These are phyloP conservation scores for Aspiorhynchus laticeps DNA, from an alignment of 2,113 vertebrate species.

Conservation along the genomic window DNA sequence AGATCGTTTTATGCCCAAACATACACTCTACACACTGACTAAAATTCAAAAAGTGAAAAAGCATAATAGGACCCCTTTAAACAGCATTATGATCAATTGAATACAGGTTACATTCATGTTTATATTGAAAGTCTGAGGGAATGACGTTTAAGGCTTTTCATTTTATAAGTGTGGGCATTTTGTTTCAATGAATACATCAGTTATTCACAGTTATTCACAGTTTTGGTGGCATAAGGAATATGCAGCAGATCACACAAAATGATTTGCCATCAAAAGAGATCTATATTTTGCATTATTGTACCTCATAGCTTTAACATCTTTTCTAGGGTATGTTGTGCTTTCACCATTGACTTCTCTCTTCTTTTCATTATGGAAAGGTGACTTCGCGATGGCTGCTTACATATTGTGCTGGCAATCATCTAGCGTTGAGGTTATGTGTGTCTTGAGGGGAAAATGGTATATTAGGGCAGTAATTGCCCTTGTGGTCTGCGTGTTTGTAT, in stretches of 20 bases:
- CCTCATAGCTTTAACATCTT: not conserved
- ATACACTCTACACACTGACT: too few species aligned
- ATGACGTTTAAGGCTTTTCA: too few species aligned
- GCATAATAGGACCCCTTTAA: too few species aligned
- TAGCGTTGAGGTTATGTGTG: conserved; percentile 13
- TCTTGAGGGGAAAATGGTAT: conserved; percentile 14
- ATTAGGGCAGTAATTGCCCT: conserved; percentile 35
- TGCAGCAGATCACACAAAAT: not conserved
- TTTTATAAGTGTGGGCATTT: not conserved
- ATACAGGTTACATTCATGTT: too few species aligned
- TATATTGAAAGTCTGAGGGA: too few species aligned
- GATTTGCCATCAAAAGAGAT: not conserved
- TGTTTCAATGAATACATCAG: not conserved
- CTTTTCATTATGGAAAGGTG: conserved; percentile 38
- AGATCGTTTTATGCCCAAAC: too few species aligned
- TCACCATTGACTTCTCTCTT: not conserved
- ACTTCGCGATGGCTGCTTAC: not conserved
- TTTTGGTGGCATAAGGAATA: not conserved
- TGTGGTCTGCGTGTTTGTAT: conserved; percentile 8
- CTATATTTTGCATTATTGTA: not conserved
- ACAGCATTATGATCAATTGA: too few species aligned
- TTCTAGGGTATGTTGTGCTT: not conserved
- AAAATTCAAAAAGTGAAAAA: too few species aligned
- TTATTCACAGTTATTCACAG: too few species aligned
- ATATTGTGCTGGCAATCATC: not conserved